A percentile compares a stretch with the other conserved stretches of the same genome.
Evolutionary conservation across 2,113 vertebrate species (phyloP).

Genomic region (Bucco capensis): DNA sequence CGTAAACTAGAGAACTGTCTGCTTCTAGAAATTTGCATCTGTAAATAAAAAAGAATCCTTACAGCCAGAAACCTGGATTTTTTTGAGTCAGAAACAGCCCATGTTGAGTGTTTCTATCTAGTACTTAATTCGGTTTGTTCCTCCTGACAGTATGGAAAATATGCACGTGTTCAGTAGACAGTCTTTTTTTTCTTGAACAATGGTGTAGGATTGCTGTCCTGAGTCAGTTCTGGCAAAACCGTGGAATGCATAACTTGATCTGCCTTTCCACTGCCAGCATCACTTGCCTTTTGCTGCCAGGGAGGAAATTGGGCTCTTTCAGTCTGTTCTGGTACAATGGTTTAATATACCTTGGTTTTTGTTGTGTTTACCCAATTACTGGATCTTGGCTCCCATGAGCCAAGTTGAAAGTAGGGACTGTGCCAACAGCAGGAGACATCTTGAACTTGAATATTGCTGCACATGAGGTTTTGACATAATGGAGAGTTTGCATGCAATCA

Average conservation of each 20-base stretch:
- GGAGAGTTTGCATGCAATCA: not conserved
- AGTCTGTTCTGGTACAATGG: constrained; percentile 27
- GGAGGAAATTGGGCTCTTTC: constrained; percentile 32
- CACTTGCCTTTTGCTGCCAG: not conserved
- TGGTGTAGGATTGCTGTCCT: not conserved
- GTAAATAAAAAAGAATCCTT: not conserved
- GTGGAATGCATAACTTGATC: not conserved
- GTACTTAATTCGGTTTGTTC: not conserved
- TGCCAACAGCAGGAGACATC: not conserved
- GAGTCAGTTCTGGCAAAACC: not conserved
- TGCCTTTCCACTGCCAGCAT: not conserved
- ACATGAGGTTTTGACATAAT: not conserved
- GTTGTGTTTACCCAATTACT: constrained; percentile 24
- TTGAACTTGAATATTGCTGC: not conserved
- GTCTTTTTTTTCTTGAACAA: not conserved
- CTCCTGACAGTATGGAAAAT: not conserved
- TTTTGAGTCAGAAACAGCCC: not conserved
- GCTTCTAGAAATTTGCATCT: not conserved
- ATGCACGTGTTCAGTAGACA: accelerated
- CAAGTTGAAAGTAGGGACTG: not conserved
- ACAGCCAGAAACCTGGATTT: not conserved
- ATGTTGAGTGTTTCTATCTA: not conserved
- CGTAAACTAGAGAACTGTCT: not conserved
- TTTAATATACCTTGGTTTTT: constrained; percentile 22
- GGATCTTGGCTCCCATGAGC: not conserved